phyloP scores from a whole-genome alignment of 2,113 vertebrate genomes.

The Oryctolagus cuniculus region DNA sequence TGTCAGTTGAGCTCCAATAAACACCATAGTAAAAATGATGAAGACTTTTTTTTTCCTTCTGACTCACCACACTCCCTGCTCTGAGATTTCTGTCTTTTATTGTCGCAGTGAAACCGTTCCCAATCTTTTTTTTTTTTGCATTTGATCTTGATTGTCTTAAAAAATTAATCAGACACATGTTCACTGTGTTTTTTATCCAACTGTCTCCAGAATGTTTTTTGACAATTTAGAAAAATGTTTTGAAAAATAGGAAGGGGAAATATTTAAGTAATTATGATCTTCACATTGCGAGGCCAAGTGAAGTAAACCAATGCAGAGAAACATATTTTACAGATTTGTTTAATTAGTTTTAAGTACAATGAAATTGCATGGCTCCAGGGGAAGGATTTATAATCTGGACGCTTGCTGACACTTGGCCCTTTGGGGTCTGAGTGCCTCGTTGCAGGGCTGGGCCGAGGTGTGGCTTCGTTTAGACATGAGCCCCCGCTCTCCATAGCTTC shows the following conservation, averaged over 20 bases:
- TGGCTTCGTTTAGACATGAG: background rate
- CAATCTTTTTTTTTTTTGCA: conserved; percentile 76
- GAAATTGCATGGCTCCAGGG: conserved; percentile 72
- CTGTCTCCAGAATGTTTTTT: conserved; percentile 87
- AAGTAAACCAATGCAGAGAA: conserved; percentile 86
- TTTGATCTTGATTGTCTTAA: conserved; percentile 87
- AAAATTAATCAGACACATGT: conserved; percentile 90
- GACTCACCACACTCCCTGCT: conserved; percentile 38
- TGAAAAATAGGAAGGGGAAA: conserved; percentile 88
- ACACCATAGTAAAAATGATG: conserved; percentile 64
- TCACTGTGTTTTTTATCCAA: conserved; percentile 85
- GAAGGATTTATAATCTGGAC: conserved; percentile 72
- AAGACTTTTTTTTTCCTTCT: background rate
- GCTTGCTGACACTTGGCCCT: conserved; percentile 70
- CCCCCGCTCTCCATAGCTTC: background rate
- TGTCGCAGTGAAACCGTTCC: conserved; percentile 21
- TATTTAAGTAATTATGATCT: conserved; percentile 87
- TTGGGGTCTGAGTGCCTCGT: conserved; percentile 43
- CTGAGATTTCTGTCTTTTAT: conserved; percentile 74
- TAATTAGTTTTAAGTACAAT: conserved; percentile 87
- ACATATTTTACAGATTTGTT: conserved; percentile 86
- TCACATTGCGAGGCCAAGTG: conserved; percentile 82
- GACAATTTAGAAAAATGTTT: conserved; percentile 87
- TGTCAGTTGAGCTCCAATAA: conserved; percentile 32
- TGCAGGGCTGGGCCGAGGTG: background rate